Percentiles rank a stretch among this genome's conserved stretches.
Conservation (phyloP, 2,888 invertebrate genomes). For the Lydus trimaculatus region DNA sequence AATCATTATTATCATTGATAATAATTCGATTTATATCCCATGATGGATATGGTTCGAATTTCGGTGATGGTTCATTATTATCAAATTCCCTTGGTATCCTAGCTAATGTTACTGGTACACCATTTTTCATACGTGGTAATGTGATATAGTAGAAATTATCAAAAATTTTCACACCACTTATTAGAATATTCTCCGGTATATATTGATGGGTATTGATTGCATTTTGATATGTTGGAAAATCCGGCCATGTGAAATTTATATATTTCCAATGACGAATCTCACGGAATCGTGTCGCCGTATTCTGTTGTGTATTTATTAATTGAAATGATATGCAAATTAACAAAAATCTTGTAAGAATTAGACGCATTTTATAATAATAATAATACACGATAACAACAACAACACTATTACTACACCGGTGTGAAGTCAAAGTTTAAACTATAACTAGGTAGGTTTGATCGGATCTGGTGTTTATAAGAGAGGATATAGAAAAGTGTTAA, state of each 20-base stretch:
- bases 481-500: too few relatives aligned
- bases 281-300: constrained; percentile 60
- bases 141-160: constrained; percentile 73
- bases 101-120: constrained; percentile 75
- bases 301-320: neutral
- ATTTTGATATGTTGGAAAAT: constrained; percentile 63
- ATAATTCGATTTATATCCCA: constrained; percentile 72
- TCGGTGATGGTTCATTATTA: constrained; percentile 63
- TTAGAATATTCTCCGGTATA: constrained; percentile 72
- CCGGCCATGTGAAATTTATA: constrained; percentile 74
- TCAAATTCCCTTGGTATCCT: constrained; percentile 63
- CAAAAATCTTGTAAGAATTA: too few relatives aligned
- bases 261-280: constrained; percentile 78
- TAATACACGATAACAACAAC: too few relatives aligned
- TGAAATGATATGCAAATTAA: too few relatives aligned
- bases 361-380: too few relatives aligned
- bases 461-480: too few relatives aligned
- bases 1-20: constrained; percentile 69
- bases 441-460: too few relatives aligned
- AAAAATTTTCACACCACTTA: constrained; percentile 74
- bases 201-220: constrained; percentile 66
- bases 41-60: constrained; percentile 72
- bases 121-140: constrained; percentile 73
- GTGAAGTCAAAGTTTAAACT: too few relatives aligned
- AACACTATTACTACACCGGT: too few relatives aligned